A percentile compares a stretch with the other conserved stretches of the same genome.
Evolutionary conservation across 1,140 invertebrate species (phyloP).

Genomic region (Plectrocnemia conspersa): DNA sequence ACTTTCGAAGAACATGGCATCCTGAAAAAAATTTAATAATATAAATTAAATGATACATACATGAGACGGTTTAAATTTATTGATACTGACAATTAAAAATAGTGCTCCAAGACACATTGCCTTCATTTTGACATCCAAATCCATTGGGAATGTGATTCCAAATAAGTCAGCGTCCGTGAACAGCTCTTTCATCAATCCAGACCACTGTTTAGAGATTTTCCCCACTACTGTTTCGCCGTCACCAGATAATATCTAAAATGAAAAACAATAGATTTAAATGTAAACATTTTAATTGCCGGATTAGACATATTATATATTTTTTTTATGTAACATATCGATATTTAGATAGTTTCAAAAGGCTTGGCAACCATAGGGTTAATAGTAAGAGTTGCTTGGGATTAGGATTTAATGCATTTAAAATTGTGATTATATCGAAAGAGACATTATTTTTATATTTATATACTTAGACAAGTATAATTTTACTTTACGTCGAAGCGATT

Average conservation of each 20-base stretch:
- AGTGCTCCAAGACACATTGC: conserved; percentile 71
- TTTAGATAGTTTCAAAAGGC: too few relatives aligned
- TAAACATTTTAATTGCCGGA: neutral
- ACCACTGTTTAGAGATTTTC: conserved; percentile 74
- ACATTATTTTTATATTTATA: too few relatives aligned
- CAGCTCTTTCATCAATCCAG: conserved; percentile 62
- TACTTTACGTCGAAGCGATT: too few relatives aligned
- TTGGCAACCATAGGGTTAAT: too few relatives aligned
- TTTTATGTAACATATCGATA: too few relatives aligned
- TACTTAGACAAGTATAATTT: too few relatives aligned
- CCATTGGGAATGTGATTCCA: conserved; percentile 72
- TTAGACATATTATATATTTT: neutral
- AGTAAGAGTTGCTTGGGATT: too few relatives aligned
- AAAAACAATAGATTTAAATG: conserved; percentile 21
- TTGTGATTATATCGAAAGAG: too few relatives aligned
- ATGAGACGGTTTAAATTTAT: too few relatives aligned
- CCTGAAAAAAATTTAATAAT: conserved; percentile 52
- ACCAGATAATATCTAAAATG: conserved; percentile 58
- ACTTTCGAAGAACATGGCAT: conserved; percentile 73
- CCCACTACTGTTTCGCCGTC: conserved; percentile 65
- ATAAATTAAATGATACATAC: too few relatives aligned
- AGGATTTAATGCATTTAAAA: too few relatives aligned
- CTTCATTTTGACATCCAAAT: conserved; percentile 78
- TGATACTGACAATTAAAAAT: conserved; percentile 69
- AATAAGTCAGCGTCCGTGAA: conserved; percentile 77